Percentiles rank a stretch among this genome's conserved stretches.
phyloP scores from a whole-genome alignment of 2,797 vertebrate species.

The Gymnocypris eckloni region DNA sequence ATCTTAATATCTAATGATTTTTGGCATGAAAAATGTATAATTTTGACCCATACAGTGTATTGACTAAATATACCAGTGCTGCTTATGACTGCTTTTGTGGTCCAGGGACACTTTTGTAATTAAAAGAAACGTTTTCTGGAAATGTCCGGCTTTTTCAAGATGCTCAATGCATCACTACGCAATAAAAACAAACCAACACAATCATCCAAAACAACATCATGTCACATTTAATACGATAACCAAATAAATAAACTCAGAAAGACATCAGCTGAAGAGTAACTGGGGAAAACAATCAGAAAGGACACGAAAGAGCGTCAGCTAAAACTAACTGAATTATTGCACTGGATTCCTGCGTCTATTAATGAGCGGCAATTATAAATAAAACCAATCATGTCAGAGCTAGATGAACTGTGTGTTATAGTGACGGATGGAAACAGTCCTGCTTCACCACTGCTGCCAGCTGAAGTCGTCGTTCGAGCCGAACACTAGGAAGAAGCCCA shows the following conservation, averaged over 20 bases:
- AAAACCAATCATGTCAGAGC: constrained; percentile 63
- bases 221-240: not conserved
- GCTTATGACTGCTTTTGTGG: too few species aligned
- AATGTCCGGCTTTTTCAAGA: too few species aligned
- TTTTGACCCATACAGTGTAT: too few species aligned
- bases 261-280: not conserved
- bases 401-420: constrained; percentile 63
- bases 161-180: too few species aligned
- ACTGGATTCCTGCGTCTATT: constrained; percentile 78
- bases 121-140: too few species aligned
- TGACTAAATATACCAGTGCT: too few species aligned
- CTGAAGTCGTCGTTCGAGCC: constrained; percentile 98
- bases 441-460: constrained; percentile 98
- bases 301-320: constrained; percentile 59
- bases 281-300: not conserved
- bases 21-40: too few species aligned
- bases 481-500: constrained; percentile 98
- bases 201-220: not conserved
- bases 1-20: too few species aligned
- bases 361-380: constrained; percentile 81
- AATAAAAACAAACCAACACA: not conserved
- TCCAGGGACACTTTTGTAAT: too few species aligned
- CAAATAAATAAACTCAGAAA: constrained; percentile 14
- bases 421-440: constrained; percentile 72
- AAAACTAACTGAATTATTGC: constrained; percentile 78